phyloP scores from a whole-genome alignment of 2,113 vertebrate species.

The Fukomys damarensis region DNA sequence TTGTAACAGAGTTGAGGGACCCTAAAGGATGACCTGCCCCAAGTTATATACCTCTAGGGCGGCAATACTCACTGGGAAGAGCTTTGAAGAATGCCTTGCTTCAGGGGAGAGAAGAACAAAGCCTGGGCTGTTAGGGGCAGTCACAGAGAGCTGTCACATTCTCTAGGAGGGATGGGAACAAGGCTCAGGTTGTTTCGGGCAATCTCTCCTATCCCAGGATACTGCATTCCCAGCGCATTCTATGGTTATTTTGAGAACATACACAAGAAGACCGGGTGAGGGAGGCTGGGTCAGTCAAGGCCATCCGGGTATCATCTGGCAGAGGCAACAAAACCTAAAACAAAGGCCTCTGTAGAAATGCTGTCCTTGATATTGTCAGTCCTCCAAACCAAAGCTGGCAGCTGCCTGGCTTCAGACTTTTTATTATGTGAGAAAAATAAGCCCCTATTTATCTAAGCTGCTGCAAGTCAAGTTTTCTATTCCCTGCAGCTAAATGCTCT shows the following conservation, averaged over 20 bases:
- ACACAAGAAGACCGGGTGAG: not conserved
- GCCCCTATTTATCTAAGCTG: not conserved
- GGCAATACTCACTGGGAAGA: not conserved
- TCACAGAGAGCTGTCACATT: not conserved
- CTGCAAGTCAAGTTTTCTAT: not conserved
- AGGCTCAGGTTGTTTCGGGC: not conserved
- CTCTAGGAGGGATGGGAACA: not conserved
- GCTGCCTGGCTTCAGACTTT: not conserved
- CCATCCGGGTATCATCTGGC: not conserved
- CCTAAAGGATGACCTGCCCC: not conserved
- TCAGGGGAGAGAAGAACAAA: not conserved
- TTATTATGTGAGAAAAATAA: constrained; percentile 38
- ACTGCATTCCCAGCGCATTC: not conserved
- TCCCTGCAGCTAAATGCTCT: not conserved
- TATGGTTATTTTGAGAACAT: constrained; percentile 7
- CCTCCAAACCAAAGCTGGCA: not conserved
- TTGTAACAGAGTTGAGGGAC: not conserved
- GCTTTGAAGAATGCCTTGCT: not conserved
- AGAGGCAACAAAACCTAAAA: not conserved
- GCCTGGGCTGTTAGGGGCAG: not conserved
- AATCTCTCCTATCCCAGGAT: not conserved
- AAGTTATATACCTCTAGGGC: not conserved
- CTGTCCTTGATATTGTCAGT: not conserved
- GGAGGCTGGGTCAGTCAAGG: not conserved
- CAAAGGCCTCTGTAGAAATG: not conserved